Evolutionary conservation across 2,113 vertebrate genomes (phyloP), one percentile per base, ranked within the genome.

Genomic region (Ageneiosus marmoratus): DNA sequence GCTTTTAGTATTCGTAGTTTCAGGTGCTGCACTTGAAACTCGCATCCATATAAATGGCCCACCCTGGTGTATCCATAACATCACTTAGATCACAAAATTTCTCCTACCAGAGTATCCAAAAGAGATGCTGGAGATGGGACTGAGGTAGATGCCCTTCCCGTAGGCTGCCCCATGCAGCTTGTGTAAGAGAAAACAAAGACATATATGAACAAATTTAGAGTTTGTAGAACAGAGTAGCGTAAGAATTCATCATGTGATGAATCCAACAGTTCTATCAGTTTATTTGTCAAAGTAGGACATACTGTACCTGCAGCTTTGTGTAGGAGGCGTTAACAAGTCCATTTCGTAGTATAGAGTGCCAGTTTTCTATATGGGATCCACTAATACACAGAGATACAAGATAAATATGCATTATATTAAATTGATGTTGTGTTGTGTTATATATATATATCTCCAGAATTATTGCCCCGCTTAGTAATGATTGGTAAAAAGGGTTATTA

Each of bases 341-440:
- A 63, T 98, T 99, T 92, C 98, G 97, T 92, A 99, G 95, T 93
- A 99, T 98, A 88, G 98, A 99, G 90, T 99, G 98, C 98, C 98
- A 99, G 93, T 99, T 99, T 95, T 99, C 98, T 94, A 99, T 99
- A 93, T 99, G 98, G 93, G 98, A 99, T 93, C 98, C 98, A 87
- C 98, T 99, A 92, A 62, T 63, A 62, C n/a, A 62, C 24, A 62
- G 46, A 5, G 32, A 3, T 41, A 41, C 37, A 13, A 60, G n/a
- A 79, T 1, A 29, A 27, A 48, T 5, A 22, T 37, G 11, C 12
- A 24, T 34, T 55, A 55, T 34, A 76, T 53, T 55, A 2, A 76
- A 76, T 55, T 37, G 13, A 27, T 50, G 10, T 76, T 55, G 32
- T 10, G 55, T 55, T 37, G 24, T 37, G 37, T 34, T 46, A 34